Evolutionary conservation across 23 tunicate genomes (phyloP).

Genomic region (Trididemnum nubilum): DNA sequence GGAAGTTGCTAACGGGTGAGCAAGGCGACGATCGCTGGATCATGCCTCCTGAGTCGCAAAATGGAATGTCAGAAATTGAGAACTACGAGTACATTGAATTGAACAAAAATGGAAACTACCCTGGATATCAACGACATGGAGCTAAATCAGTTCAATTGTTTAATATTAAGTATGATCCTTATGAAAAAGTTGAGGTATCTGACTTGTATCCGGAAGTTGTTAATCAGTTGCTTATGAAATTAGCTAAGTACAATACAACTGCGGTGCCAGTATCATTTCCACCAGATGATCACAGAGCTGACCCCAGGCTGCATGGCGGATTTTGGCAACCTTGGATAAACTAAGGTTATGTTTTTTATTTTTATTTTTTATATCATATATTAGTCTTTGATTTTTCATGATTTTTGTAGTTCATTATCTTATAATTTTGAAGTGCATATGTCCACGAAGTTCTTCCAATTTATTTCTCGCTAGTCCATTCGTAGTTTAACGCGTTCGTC

Average conservation of each 20-base stretch:
- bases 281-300: constrained; percentile 49
- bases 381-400: not conserved
- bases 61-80: not conserved
- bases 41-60: constrained; percentile 71
- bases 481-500: no score
- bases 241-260: constrained; percentile 67
- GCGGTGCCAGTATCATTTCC: constrained; percentile 82
- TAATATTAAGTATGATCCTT: constrained; percentile 76
- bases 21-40: constrained; percentile 75
- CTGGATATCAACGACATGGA: constrained; percentile 13
- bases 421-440: no score
- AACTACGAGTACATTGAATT: not conserved
- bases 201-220: constrained; percentile 65
- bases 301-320: constrained; percentile 76
- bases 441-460: no score
- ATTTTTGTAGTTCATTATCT: no score
- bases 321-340: constrained; percentile 91
- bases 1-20: constrained; percentile 89
- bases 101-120: constrained; percentile 6
- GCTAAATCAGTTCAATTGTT: constrained; percentile 51
- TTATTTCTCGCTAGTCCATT: no score
- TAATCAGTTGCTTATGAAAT: constrained; percentile 37
- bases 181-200: constrained; percentile 70
- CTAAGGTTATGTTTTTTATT: not conserved
- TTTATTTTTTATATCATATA: not conserved